Percentiles rank a stretch among this genome's conserved stretches.
These are phyloP conservation scores for Octopus sinensis DNA, from an alignment of 1,140 invertebrate species.

Conservation along the genomic window DNA sequence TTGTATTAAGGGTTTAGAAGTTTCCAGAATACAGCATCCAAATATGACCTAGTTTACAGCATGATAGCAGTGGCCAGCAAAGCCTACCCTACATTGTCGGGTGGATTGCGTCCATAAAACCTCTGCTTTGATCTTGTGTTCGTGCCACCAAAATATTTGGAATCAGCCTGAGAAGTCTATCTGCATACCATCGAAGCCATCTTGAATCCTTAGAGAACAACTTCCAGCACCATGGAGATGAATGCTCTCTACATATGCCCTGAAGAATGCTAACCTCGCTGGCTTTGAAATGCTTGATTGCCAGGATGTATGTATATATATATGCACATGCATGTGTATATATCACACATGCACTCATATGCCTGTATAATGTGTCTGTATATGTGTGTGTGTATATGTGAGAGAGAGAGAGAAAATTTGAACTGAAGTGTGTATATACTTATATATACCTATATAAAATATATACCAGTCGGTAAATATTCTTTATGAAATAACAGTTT, in stretches of 20 bases:
- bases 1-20: background rate
- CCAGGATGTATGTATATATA: slow-evolving; percentile 14
- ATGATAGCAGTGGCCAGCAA: too few species aligned
- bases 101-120: too few species aligned
- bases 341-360: background rate
- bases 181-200: background rate
- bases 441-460: too few species aligned
- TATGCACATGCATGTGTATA: background rate
- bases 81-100: too few species aligned
- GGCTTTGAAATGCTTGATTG: background rate
- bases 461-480: too few species aligned
- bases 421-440: too few species aligned
- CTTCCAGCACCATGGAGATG: background rate
- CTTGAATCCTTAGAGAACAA: background rate
- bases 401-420: too few species aligned
- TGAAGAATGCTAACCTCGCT: background rate
- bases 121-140: too few species aligned
- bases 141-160: background rate
- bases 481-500: too few species aligned
- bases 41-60: background rate
- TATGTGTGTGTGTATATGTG: too few species aligned
- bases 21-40: background rate
- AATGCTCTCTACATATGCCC: background rate
- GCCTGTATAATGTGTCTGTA: background rate
- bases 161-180: background rate